A percentile compares a stretch with the other conserved stretches of the same genome.
Conservation (phyloP, 1,140 invertebrate genomes). For the Brachionus rubens region DNA sequence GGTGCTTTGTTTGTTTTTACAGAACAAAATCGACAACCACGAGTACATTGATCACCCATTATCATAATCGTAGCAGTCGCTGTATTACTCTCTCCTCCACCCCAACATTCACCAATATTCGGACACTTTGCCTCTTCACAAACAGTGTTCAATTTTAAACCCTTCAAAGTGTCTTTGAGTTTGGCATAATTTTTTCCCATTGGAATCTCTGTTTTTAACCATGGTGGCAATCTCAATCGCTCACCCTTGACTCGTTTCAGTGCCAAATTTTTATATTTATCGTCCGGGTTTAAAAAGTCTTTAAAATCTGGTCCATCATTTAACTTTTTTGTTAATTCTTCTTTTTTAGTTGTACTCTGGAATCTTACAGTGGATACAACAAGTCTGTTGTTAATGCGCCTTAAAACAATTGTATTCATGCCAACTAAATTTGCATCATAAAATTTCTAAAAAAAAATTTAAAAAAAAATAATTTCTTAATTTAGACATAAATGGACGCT, state of each 20-base stretch:
- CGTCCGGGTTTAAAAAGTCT: conserved; percentile 4
- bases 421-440: neutral
- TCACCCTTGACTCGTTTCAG: conserved; percentile 21
- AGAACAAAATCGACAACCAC: conserved; percentile 89
- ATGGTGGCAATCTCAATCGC: conserved; percentile 82
- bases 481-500: conserved; percentile 16
- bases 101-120: conserved; percentile 99
- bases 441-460: neutral
- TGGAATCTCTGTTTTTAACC: conserved; percentile 93
- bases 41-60: conserved; percentile 62
- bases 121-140: conserved; percentile 98
- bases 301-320: conserved; percentile 27
- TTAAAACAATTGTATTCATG: conserved; percentile 4
- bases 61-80: conserved; percentile 69
- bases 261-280: neutral
- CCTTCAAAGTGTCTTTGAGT: conserved; percentile 80
- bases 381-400: neutral
- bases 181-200: conserved; percentile 77
- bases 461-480: neutral
- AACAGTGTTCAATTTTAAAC: conserved; percentile 88
- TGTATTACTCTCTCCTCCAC: conserved; percentile 65
- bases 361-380: neutral
- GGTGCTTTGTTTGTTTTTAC: conserved; percentile 92
- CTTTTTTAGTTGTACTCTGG: neutral
- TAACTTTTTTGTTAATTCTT: conserved; percentile 24